Evolutionary conservation across 2,113 vertebrate species (phyloP), one percentile per base, ranked within the genome.

Genomic region (Helogale parvula): DNA sequence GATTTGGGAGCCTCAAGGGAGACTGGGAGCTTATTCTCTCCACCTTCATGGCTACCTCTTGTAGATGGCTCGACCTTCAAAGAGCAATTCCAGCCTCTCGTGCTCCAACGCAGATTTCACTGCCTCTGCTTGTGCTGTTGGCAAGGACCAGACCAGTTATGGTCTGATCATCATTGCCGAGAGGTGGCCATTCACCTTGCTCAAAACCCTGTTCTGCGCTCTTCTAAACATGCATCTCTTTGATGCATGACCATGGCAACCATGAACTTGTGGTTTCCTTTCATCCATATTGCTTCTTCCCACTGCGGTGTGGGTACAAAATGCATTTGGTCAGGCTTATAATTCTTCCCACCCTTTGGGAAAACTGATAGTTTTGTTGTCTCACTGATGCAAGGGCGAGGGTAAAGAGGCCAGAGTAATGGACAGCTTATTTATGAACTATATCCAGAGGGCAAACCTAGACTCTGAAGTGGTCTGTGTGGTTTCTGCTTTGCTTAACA

Each of bases 331-430:
- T 89, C n/a, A 63, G 63, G 25, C 21, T 96, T 96, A 72, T 16
- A 93, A 76, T 92, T 86, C 27, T 79, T 90, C 65, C 93, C 54
- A 91, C 31, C 14, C 38, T 31, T 93, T 87, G 87, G 41, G 41
- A 41, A 7, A 31, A 96, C 31, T 77, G 45, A 86, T 15, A 86
- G 6, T 90, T 96, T 57, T 68, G 1, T 72, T 95, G 80, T 41
- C 80, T 92, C 29, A n/a, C 52, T 94, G 35, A 47, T 54, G 7
- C 31, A 93, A 93, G 31, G 74, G 25, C 47, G 17, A 88, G 25
- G n/a, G 15, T 81, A 41, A 97, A 96, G 10, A 90, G 35, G 12
- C 33, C 79, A 88, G 87, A 97, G 41, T 77, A 82, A 87, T 82
- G 66, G 60, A 82, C 31, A 92, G 4, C 92, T 88, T 72, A 47